Conservation (phyloP, 1,140 invertebrate species). For the Hycleus phaleratus region DNA sequence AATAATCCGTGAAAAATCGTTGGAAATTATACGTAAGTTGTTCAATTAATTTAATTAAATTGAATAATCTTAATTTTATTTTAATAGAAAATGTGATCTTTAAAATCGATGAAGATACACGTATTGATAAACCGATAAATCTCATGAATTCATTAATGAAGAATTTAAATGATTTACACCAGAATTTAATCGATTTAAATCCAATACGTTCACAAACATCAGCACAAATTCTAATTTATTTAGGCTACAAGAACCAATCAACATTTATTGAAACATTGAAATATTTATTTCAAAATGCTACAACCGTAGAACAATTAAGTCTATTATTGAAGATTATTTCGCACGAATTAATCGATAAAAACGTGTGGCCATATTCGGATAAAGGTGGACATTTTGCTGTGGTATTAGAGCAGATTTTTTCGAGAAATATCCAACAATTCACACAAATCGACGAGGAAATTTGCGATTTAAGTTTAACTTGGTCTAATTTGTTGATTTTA, state of each 20-base stretch:
- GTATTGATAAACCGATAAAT: conserved; percentile 37
- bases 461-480: conserved; percentile 34
- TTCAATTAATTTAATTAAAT: no score
- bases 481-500: conserved; percentile 44
- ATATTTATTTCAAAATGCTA: conserved; percentile 47
- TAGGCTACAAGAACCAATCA: conserved; percentile 48
- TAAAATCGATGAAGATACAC: conserved; percentile 48
- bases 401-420: conserved; percentile 43
- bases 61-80: background rate
- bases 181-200: conserved; percentile 29
- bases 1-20: conserved; percentile 25
- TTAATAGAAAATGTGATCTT: conserved; percentile 39
- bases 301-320: conserved; percentile 45
- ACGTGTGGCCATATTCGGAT: conserved; percentile 31
- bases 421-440: conserved; percentile 28
- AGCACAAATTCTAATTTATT: conserved; percentile 44
- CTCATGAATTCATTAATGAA: conserved; percentile 31
- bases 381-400: conserved; percentile 47
- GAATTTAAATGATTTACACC: conserved; percentile 31
- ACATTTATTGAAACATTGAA: conserved; percentile 46
- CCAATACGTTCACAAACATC: conserved; percentile 44
- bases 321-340: conserved; percentile 47
- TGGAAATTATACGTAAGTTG: conserved; percentile 23
- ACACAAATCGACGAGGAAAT: conserved; percentile 22
- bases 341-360: conserved; percentile 36